Conservation (phyloP, 1,140 invertebrate species). For the Euura lappo region DNA sequence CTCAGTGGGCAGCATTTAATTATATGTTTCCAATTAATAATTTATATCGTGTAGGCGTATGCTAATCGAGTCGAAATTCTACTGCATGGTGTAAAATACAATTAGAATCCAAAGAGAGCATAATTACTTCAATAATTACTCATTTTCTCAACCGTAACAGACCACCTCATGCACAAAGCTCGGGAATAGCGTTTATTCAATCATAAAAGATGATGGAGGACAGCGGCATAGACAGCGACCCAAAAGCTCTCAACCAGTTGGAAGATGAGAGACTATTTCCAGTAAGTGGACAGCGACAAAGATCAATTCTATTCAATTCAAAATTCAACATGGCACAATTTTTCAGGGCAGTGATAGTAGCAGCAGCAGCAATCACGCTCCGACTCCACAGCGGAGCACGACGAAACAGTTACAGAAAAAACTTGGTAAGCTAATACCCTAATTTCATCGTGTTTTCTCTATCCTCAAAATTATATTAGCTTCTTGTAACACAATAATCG, state of each 20-base stretch:
- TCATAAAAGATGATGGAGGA: conserved; percentile 62
- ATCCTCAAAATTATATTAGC: too few relatives aligned
- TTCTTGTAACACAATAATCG: too few relatives aligned
- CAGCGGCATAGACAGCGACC: conserved; percentile 70
- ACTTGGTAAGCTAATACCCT: conserved; percentile 46
- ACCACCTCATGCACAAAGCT: background rate
- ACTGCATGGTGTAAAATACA: too few relatives aligned
- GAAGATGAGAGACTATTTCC: conserved; percentile 59
- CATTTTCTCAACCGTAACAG: background rate
- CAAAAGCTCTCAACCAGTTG: conserved; percentile 53
- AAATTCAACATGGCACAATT: too few relatives aligned
- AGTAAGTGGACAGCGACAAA: conserved; percentile 43
- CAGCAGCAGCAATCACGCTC: conserved; percentile 53
- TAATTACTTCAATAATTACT: background rate
- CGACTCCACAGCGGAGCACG: conserved; percentile 37
- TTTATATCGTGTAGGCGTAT: too few relatives aligned
- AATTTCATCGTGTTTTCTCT: background rate
- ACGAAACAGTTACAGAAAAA: conserved; percentile 61
- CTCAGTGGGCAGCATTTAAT: background rate
- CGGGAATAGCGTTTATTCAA: background rate
- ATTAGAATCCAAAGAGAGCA: background rate
- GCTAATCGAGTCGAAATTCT: too few relatives aligned
- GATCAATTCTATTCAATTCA: conserved; percentile 28
- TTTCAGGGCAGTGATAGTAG: conserved; percentile 58
- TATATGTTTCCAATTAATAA: background rate